Evolutionary conservation across 2,797 vertebrate species (phyloP).

Genomic region (Hemitrygon akajei): DNA sequence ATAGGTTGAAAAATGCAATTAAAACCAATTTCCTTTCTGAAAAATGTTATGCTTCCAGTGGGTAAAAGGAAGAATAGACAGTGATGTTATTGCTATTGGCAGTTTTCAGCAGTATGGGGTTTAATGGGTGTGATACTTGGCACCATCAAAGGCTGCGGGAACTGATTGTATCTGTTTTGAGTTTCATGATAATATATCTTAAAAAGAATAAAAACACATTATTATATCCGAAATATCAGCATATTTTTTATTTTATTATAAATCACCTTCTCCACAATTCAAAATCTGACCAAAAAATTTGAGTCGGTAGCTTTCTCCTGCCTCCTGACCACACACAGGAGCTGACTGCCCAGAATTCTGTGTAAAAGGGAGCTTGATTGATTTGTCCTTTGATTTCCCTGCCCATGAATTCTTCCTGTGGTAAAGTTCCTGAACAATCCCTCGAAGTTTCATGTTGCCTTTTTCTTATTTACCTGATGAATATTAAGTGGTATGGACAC

Average conservation of each 20-base stretch:
- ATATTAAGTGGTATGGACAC: background rate
- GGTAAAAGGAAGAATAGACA: background rate
- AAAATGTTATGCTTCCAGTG: background rate
- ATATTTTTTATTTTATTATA: background rate
- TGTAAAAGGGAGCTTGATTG: background rate
- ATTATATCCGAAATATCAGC: background rate
- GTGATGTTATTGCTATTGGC: background rate
- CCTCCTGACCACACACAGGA: background rate
- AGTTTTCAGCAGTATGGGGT: background rate
- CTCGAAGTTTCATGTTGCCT: background rate
- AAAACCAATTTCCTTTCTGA: constrained; percentile 18
- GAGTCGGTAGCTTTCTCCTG: background rate
- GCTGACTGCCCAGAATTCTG: background rate
- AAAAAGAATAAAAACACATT: background rate
- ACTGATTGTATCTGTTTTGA: background rate
- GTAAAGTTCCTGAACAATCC: background rate
- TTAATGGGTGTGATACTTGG: background rate
- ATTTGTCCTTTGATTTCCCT: background rate
- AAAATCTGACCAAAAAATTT: background rate
- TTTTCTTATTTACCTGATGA: background rate
- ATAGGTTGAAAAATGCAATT: constrained; percentile 23
- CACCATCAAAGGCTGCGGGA: background rate
- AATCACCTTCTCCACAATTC: constrained; percentile 1
- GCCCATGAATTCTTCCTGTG: background rate
- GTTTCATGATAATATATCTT: background rate